Conservation (phyloP, 2,797 vertebrate species). For the Sebastes kiyomatsui region DNA sequence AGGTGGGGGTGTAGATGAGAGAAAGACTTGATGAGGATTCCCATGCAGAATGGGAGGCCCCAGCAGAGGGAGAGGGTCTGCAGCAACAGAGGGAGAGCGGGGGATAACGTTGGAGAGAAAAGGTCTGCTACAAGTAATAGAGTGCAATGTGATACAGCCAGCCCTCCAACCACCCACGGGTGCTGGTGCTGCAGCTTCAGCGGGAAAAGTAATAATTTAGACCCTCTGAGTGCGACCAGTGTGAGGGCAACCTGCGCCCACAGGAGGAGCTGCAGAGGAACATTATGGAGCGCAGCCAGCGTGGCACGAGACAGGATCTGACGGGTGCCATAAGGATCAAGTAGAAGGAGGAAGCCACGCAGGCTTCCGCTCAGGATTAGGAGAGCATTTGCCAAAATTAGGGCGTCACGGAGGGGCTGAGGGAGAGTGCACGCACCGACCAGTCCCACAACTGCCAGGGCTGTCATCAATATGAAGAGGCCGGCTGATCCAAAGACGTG, state of each 20-base stretch:
- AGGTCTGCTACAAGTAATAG: conserved; percentile 81
- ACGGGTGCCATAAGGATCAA: conserved; percentile 88
- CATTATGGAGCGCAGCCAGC: conserved; percentile 85
- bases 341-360: conserved; percentile 84
- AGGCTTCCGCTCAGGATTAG: conserved; percentile 82
- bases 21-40: conserved; percentile 74
- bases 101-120: conserved; percentile 74
- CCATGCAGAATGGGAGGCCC: conserved; percentile 79
- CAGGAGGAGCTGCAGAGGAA: conserved; percentile 86
- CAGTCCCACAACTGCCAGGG: conserved; percentile 76
- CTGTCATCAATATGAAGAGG: conserved; percentile 81
- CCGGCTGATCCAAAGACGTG: conserved; percentile 87
- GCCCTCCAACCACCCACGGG: conserved; percentile 74
- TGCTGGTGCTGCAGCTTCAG: conserved; percentile 70
- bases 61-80: conserved; percentile 85
- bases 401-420: conserved; percentile 67
- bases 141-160: conserved; percentile 73
- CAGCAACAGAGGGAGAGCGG: conserved; percentile 80
- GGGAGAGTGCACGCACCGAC: conserved; percentile 66
- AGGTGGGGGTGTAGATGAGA: conserved; percentile 58
- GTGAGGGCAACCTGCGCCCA: conserved; percentile 81
- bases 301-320: conserved; percentile 77
- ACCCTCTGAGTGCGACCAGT: conserved; percentile 77
- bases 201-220: conserved; percentile 76
- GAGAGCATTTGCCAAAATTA: conserved; percentile 77